Evolutionary conservation across 1,140 invertebrate species (phyloP), one percentile per base, ranked within the genome.

Genomic region (Bombus vancouverensis): DNA sequence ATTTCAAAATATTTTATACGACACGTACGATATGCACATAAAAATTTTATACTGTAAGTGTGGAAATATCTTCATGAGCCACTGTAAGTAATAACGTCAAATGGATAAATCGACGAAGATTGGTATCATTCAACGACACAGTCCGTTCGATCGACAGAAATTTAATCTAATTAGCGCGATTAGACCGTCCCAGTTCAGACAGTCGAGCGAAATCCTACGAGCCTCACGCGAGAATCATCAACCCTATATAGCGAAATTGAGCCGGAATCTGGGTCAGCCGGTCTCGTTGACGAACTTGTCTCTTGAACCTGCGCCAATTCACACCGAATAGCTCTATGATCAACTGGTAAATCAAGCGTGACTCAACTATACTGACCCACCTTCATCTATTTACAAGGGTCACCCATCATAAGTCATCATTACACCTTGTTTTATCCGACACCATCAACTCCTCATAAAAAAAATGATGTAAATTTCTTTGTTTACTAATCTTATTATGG

Each of bases 301-400:
- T 80, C 84, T 91, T 91, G 89, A 90, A 89, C 87, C 85, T 91
- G 89, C 13, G 28, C 62, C 42, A 65, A 89, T 82, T 81, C 57
- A 74, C 37, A 78, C 37, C 42, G 13, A 15, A 32, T 75, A 76
- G 13, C 32, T 3, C 71, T 82, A 9, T 32, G 42, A 75, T 59
- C 39, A 81, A 81, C 47, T 42, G 34, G 28, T 53, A n/a, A 81
- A 81, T 81, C 22, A 34, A 73, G 25, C 18, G 5, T 15, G 37
- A 53, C 22, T 68, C 68, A 32, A 84, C 59, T 44, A 65, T 22
- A 76, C n/a, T 85, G 77, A 81, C 42, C 71, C 59, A 78, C 25
- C 78, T 80, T 70, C 34, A 25, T 4, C 22, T 28, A 37, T 59
- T 42, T 39, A 0, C 12, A 66, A 37, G 32, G 72, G 32, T 80